phyloP scores from a whole-genome alignment of 2,888 invertebrate species.

The Yponomeuta cagnagella region DNA sequence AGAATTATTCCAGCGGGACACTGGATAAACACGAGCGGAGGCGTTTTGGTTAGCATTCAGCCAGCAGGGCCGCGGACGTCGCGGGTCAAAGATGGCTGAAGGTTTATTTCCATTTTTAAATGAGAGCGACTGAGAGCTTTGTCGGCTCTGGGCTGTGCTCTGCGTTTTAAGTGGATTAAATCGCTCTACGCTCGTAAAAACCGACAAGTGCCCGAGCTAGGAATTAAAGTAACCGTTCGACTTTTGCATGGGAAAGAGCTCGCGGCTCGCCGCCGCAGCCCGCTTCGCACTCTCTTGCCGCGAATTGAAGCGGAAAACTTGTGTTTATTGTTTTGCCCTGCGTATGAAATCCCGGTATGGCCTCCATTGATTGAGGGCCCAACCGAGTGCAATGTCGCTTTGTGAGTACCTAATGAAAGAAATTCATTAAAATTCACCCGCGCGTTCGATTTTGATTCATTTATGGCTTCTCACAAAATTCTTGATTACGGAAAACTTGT shows the following conservation, averaged over 20 bases:
- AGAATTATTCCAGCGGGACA: slow-evolving; percentile 45
- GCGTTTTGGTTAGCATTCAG: slow-evolving; percentile 18
- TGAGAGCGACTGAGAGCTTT: slow-evolving; percentile 75
- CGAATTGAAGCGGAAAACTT: slow-evolving; percentile 46
- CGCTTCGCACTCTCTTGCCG: slow-evolving; percentile 56
- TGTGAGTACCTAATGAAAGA: slow-evolving; percentile 61
- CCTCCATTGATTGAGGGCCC: slow-evolving; percentile 44
- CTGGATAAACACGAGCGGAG: slow-evolving; percentile 36
- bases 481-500: slow-evolving; percentile 25
- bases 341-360: slow-evolving; percentile 30
- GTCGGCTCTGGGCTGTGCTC: slow-evolving; percentile 73
- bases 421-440: slow-evolving; percentile 44
- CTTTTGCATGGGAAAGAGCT: slow-evolving; percentile 74
- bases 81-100: slow-evolving; percentile 71
- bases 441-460: slow-evolving; percentile 41
- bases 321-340: slow-evolving; percentile 49
- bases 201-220: slow-evolving; percentile 73
- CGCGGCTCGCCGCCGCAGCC: slow-evolving; percentile 37
- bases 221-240: slow-evolving; percentile 75
- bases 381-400: slow-evolving; percentile 45
- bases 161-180: slow-evolving; percentile 77
- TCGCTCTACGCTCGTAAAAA: slow-evolving; percentile 74
- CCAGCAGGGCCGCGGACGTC: slow-evolving; percentile 19
- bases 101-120: slow-evolving; percentile 76
- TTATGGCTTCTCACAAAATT: slow-evolving; percentile 28